Evolutionary conservation across 2,797 vertebrate genomes (phyloP), one percentile per base, ranked within the genome.

Genomic region (Botia kubotai): DNA sequence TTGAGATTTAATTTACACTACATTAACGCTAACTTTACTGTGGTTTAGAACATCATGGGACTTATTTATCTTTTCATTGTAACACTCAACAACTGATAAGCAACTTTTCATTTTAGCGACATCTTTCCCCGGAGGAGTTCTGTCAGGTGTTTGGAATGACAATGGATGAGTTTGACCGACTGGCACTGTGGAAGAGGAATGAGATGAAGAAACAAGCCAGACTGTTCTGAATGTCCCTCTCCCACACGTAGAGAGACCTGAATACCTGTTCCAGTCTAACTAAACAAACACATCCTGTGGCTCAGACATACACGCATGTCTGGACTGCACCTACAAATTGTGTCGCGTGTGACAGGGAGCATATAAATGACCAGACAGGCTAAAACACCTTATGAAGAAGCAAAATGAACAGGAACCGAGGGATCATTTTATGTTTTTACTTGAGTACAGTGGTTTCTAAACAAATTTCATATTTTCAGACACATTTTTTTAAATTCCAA

Each of bases 161-260:
- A 78, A 91, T 98, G 77, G 94, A 96, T 0, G 98, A 99, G 82
- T 99, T 99, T n/a, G 98, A 99, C 92, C 96, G 97, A 46, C 94
- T 99, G 90, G 97, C 98, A 81, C 93, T 99, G 90, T 99, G 98
- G 98, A 99, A 99, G 92, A 95, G 96, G 87, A 99, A 99, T 0
- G 98, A 99, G 89, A 92, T 99, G 82, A 99, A 99, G 93, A 99
- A 99, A 91, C 97, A 99, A 86, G 97, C 98, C 52, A 93, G 98
- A 88, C 96, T 99, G 67, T 99, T 99, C 92, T 99, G 23, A 94
- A 91, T 12, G n/a, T 26, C 63, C 12, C 57, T 63, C 17, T 6
- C 36, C 6, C 77, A 53, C 26, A 75, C 23, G 26, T 4, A 26
- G 6, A 67, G 43, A 75, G 71, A 78, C 71, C 74, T 52, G 63